Base-by-base conservation (phyloP, 2,113 vertebrate genomes). In the Vanacampus margaritifer region DNA sequence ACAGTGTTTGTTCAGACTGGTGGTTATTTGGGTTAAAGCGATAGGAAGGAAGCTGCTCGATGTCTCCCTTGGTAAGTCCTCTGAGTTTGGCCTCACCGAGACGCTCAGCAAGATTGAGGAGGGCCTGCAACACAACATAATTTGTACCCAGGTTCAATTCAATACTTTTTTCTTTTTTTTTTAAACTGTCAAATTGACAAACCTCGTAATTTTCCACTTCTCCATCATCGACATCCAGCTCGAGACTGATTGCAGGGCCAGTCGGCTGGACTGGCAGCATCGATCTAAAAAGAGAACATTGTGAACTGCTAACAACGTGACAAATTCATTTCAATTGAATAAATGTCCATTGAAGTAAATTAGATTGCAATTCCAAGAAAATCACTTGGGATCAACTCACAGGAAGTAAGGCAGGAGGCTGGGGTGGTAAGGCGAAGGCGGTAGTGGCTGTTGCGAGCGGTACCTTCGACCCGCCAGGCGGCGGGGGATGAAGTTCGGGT, bases 141-240 rank as follows among this genome's bases (percentile, higher is more conserved):
- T 41, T 5, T 58, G 45, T 13, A 13, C 43, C 60, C 3, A 37
- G 58, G 21, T 37, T 10, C 21, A 37, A n/a, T 60, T 37, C 58
- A 23, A 4, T 21, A 19, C 14, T 32, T 32, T 5, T 2, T 1
- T 7, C 4, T 36, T 32, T 5, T 16, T 37, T 1, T 1, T 39
- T 2, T 46, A 1, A 59, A 46, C 6, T 16, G 26, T 19, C 4
- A 32, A 17, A 28, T 57, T 14, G 32, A 61, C 45, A 6, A 28
- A 97, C 96, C 95, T 99, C 97, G 6, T 99, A 98, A 88, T 99
- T 99, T 91, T 99, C 97, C 77, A 99, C 97, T 83, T 98, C 97
- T 80, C 96, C 97, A 74, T 99, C 97, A 79, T 99, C 97, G 50
- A 98, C 96, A 79, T 99, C 97, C 90, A 98, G 92, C 86, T 99